A percentile compares a stretch with the other conserved stretches of the same genome.
Evolutionary conservation across 2,888 invertebrate genomes (phyloP).

Genomic region (Crepidodera aurea): DNA sequence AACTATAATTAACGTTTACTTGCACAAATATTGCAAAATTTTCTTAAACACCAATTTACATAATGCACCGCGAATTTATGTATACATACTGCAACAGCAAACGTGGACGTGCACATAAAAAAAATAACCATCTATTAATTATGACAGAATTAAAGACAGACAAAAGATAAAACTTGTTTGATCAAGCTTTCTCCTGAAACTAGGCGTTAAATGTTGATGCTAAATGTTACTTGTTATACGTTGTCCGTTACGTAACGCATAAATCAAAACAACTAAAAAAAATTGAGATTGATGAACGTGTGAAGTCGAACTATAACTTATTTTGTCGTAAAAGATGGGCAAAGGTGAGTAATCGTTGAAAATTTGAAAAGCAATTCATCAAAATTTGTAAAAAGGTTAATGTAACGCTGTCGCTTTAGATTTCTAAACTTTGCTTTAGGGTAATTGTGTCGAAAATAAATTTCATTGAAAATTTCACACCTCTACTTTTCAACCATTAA

Average conservation of each 20-base stretch:
- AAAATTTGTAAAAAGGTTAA: background rate
- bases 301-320: background rate
- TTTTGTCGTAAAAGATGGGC: background rate
- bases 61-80: background rate
- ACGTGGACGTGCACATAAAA: background rate
- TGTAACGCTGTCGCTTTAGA: background rate
- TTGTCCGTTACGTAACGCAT: background rate
- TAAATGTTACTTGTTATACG: conserved; percentile 10
- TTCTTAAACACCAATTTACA: background rate
- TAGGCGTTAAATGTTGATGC: background rate
- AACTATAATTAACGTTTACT: background rate
- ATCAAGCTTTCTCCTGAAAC: conserved; percentile 7
- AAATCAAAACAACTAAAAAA: conserved; percentile 3
- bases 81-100: background rate
- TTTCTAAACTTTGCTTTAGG: no score
- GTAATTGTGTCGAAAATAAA: no score
- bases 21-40: background rate
- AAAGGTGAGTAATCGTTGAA: background rate
- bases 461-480: no score
- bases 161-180: conserved; percentile 7
- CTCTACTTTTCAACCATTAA: no score
- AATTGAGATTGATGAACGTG: background rate
- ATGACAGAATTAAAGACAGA: no score
- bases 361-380: background rate
- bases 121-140: background rate